These are phyloP conservation scores for Beaufortia kweichowensis DNA, from an alignment of 2,113 vertebrate species.

Conservation along the genomic window DNA sequence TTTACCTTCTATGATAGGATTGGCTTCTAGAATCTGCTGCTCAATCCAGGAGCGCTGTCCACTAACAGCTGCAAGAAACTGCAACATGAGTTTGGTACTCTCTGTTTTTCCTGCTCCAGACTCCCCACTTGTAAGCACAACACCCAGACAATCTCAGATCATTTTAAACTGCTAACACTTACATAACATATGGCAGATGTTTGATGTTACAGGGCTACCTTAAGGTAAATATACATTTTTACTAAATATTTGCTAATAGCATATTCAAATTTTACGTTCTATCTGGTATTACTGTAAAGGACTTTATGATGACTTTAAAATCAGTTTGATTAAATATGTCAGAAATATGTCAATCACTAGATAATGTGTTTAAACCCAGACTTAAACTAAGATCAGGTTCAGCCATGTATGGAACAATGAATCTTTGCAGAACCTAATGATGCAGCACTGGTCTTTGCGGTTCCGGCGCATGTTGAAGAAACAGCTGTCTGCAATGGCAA, in stretches of 20 bases:
- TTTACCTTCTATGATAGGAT: constrained; percentile 91
- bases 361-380: not conserved
- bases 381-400: not conserved
- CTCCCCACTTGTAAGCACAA: constrained; percentile 80
- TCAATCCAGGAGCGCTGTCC: constrained; percentile 95
- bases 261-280: not conserved
- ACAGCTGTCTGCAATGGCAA: constrained; percentile 92
- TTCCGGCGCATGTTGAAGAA: constrained; percentile 92
- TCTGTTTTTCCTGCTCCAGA: constrained; percentile 97
- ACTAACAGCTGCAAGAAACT: constrained; percentile 91
- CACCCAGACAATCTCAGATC: constrained; percentile 7
- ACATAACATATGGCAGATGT: constrained; percentile 11
- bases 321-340: not conserved
- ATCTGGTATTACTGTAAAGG: not conserved
- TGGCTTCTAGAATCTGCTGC: constrained; percentile 95
- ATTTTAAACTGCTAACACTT: not conserved
- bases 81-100: constrained; percentile 93
- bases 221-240: not conserved
- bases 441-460: constrained; percentile 86
- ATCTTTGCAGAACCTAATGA: constrained; percentile 84
- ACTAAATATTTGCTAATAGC: constrained; percentile 3
- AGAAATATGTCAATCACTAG: not conserved
- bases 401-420: not conserved
- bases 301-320: not conserved
- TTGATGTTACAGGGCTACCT: not conserved